Evolutionary conservation across 2,888 invertebrate species (phyloP).

Genomic region (Hermaeophaga mercurialis): DNA sequence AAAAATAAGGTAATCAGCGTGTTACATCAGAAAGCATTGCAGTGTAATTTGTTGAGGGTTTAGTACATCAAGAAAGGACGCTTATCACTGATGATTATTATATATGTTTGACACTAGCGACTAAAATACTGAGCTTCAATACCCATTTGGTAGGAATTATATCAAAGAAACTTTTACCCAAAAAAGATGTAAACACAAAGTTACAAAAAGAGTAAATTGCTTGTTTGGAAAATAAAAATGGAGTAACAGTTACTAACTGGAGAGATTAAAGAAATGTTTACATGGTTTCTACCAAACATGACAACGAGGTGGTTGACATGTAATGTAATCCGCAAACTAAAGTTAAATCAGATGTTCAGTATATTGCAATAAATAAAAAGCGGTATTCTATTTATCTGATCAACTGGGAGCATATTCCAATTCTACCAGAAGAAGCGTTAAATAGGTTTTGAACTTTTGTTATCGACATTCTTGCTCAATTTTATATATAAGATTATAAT

Average conservation of each 20-base stretch:
- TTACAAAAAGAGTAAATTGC: background rate
- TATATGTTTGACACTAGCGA: background rate
- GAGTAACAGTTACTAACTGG: background rate
- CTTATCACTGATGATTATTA: background rate
- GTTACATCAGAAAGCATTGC: slow-evolving; percentile 10
- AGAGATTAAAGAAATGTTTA: background rate
- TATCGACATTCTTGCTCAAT: background rate
- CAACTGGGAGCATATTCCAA: background rate
- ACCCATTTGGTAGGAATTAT: background rate
- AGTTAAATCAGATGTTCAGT: too few relatives aligned
- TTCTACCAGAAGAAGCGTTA: background rate
- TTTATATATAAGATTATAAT: background rate
- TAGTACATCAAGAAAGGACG: background rate
- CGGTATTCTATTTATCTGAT: background rate
- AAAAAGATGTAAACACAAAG: background rate
- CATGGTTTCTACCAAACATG: background rate
- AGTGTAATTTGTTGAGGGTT: background rate
- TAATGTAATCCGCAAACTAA: too few relatives aligned
- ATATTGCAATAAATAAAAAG: too few relatives aligned
- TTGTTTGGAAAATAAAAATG: background rate
- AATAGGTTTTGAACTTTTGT: background rate
- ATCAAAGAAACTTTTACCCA: background rate
- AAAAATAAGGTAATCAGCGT: background rate
- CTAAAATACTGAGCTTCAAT: background rate
- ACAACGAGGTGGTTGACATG: background rate